These are phyloP conservation scores for Amphilophus citrinellus DNA, from an alignment of 2,113 vertebrate genomes.

Conservation along the genomic window DNA sequence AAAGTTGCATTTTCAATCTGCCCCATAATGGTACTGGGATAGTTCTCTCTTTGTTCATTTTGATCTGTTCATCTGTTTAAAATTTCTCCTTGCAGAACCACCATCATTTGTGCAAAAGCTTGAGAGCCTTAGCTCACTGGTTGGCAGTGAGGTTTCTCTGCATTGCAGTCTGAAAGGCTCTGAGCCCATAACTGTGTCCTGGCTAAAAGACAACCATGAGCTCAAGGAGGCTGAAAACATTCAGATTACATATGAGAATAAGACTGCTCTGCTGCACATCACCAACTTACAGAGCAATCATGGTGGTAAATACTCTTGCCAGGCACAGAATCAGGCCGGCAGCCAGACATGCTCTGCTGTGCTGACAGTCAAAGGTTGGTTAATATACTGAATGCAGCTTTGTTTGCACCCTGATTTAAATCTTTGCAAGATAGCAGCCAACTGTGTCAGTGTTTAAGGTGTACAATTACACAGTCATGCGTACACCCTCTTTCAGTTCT, in stretches of 20 bases:
- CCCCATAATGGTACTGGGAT: too few species aligned
- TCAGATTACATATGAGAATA: slow-evolving; percentile 91
- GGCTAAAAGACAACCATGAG: slow-evolving; percentile 96
- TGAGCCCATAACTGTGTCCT: slow-evolving; percentile 89
- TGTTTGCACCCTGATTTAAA: background rate
- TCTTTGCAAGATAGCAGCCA: background rate
- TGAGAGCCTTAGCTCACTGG: slow-evolving; percentile 88
- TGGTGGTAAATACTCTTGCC: slow-evolving; percentile 93
- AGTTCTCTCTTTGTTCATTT: background rate
- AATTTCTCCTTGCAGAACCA: slow-evolving; percentile 86
- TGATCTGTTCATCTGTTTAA: too few species aligned
- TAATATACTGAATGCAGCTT: background rate
- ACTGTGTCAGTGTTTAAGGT: background rate
- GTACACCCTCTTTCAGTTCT: background rate
- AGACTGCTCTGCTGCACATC: slow-evolving; percentile 88
- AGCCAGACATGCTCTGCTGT: slow-evolving; percentile 92
- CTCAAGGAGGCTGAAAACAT: slow-evolving; percentile 90
- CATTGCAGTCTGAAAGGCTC: slow-evolving; percentile 92
- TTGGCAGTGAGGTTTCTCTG: slow-evolving; percentile 88
- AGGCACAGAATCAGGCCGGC: slow-evolving; percentile 97
- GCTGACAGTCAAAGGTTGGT: slow-evolving; percentile 96
- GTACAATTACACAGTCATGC: background rate
- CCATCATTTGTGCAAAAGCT: slow-evolving; percentile 93
- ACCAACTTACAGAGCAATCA: slow-evolving; percentile 88
- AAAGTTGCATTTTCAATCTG: background rate